These are phyloP conservation scores for Argynnis bischoffii DNA, from an alignment of 2,888 invertebrate genomes.

Conservation along the genomic window DNA sequence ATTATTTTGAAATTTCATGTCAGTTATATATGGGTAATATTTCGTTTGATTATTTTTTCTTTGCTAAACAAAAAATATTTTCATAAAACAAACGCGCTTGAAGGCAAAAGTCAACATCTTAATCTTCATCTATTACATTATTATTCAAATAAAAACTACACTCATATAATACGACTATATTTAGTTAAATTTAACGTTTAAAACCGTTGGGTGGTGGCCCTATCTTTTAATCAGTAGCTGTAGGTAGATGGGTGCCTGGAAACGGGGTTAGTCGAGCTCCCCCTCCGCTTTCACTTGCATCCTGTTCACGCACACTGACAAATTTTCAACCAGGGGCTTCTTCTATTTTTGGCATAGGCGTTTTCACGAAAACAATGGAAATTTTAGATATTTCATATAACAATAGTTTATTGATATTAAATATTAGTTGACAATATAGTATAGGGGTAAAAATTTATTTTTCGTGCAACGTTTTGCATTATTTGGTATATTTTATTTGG, in stretches of 20 bases:
- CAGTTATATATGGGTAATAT: too few species aligned
- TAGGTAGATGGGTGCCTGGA: slow-evolving; percentile 49
- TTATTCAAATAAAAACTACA: too few species aligned
- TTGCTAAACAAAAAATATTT: too few species aligned
- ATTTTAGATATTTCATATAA: slow-evolving; percentile 8
- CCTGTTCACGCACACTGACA: slow-evolving; percentile 58
- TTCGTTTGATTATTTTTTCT: too few species aligned
- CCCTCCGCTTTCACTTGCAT: slow-evolving; percentile 76
- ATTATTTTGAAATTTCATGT: too few species aligned
- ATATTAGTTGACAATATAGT: too few species aligned
- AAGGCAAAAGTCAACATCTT: too few species aligned
- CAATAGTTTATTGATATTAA: neutral
- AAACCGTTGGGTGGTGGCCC: slow-evolving; percentile 31
- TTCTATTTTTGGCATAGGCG: slow-evolving; percentile 38
- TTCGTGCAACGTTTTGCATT: too few species aligned
- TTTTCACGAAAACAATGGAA: slow-evolving; percentile 11
- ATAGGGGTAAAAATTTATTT: too few species aligned
- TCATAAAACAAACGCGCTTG: too few species aligned
- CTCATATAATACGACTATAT: neutral
- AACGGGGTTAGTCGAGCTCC: slow-evolving; percentile 73
- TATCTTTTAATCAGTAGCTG: slow-evolving; percentile 37
- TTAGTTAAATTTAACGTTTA: neutral
- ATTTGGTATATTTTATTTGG: neutral
- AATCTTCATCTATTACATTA: too few species aligned
- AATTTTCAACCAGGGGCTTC: slow-evolving; percentile 27